Evolutionary conservation across 1,140 invertebrate genomes (phyloP).

Genomic region (Leptinotarsa lineolata): DNA sequence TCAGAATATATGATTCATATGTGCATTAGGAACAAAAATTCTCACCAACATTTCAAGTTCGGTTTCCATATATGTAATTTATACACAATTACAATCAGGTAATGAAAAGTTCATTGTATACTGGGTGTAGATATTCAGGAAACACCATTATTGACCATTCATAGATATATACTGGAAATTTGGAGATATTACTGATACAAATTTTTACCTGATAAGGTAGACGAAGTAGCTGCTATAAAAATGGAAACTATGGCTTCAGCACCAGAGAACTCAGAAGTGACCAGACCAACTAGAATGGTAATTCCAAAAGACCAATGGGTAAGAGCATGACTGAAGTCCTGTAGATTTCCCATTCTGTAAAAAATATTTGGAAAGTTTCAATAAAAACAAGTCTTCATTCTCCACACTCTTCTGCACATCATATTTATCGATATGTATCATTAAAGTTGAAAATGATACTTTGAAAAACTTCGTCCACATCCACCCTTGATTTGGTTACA

Average conservation of each 20-base stretch:
- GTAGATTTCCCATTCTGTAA: slow-evolving; percentile 37
- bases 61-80: no score
- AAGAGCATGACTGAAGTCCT: slow-evolving; percentile 38
- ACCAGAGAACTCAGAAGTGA: slow-evolving; percentile 51
- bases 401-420: neutral
- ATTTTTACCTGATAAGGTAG: slow-evolving; percentile 48
- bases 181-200: neutral
- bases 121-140: no score
- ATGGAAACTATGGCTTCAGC: slow-evolving; percentile 47
- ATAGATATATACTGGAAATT: no score
- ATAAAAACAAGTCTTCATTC: neutral
- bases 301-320: slow-evolving; percentile 52
- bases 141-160: no score
- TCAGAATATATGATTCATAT: no score
- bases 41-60: no score
- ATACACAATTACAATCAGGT: no score
- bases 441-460: neutral
- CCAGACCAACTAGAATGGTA: slow-evolving; percentile 48
- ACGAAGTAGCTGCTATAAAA: slow-evolving; percentile 43
- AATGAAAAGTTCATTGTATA: no score
- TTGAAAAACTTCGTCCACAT: neutral
- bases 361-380: neutral
- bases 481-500: neutral
- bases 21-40: no score
- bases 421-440: neutral